A percentile compares a stretch with the other conserved stretches of the same genome.
Evolutionary conservation across 2,113 vertebrate species (phyloP).

Genomic region (Dromas ardeola): DNA sequence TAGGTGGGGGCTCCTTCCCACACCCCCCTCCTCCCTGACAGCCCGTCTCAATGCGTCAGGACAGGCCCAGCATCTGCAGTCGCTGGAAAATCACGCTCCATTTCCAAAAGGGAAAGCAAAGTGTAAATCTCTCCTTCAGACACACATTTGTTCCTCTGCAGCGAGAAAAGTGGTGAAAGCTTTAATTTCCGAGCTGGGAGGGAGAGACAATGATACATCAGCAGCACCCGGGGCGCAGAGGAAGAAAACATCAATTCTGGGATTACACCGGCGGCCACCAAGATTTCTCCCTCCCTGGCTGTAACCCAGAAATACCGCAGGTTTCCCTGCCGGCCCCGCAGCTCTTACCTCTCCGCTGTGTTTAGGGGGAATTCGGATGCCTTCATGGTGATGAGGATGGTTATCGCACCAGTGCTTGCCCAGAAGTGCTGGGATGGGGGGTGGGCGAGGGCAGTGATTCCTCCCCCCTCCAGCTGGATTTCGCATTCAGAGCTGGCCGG

Average conservation of each 20-base stretch:
- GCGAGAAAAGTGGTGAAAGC: conserved; percentile 18
- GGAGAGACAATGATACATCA: conserved; percentile 50
- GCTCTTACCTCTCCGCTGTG: not conserved
- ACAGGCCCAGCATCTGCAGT: conserved; percentile 26
- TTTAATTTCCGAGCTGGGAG: conserved; percentile 19
- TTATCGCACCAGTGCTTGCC: not conserved
- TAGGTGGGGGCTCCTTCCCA: not conserved
- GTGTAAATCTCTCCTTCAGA: conserved; percentile 54
- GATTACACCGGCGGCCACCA: not conserved
- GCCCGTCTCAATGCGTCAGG: not conserved
- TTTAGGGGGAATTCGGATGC: not conserved
- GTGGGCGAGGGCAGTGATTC: not conserved
- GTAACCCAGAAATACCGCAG: not conserved
- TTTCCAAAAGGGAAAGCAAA: conserved; percentile 44
- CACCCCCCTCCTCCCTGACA: not conserved
- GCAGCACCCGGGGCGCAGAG: not conserved
- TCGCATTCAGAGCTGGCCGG: not conserved
- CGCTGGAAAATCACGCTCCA: not conserved
- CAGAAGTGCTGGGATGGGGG: not conserved
- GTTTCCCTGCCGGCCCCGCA: not conserved
- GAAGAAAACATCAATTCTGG: conserved; percentile 26
- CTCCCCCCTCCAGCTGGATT: not conserved
- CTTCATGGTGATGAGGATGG: not conserved
- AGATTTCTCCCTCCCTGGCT: conserved; percentile 1
- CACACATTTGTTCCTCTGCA: conserved; percentile 21